Evolutionary conservation across 2,888 invertebrate species (phyloP).

Genomic region (Agonum fuliginosum): DNA sequence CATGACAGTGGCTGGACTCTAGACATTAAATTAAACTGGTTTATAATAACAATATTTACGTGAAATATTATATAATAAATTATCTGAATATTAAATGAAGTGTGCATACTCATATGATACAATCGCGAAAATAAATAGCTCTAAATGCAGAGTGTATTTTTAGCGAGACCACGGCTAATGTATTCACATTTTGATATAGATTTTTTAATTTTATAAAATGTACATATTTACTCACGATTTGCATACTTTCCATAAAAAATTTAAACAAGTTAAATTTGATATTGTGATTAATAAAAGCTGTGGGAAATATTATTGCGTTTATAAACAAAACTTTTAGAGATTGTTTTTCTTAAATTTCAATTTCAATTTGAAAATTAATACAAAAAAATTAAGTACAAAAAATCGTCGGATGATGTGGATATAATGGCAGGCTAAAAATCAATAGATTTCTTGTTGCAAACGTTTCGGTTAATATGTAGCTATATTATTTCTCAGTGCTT

Average conservation of each 20-base stretch:
- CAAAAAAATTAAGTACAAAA: no score
- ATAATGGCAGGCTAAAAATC: no score
- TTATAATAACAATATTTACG: constrained; percentile 24
- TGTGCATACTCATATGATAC: background rate
- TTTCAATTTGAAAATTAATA: no score
- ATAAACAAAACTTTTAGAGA: no score
- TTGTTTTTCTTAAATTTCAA: no score
- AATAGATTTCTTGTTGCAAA: no score
- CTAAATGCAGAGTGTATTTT: constrained; percentile 13
- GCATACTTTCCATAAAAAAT: constrained; percentile 22
- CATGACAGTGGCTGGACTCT: background rate
- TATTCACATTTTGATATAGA: constrained; percentile 31
- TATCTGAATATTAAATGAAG: constrained; percentile 15
- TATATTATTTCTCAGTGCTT: no score
- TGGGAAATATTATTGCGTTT: no score
- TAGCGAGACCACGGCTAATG: background rate
- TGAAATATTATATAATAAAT: constrained; percentile 4
- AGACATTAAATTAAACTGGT: constrained; percentile 23
- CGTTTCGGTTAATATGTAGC: no score
- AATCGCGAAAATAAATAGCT: constrained; percentile 21
- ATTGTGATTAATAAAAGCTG: no score
- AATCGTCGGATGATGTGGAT: no score
- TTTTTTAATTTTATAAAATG: constrained; percentile 33
- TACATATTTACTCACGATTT: constrained; percentile 21
- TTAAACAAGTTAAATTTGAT: no score